Percentiles rank a stretch among this genome's conserved stretches.
Evolutionary conservation across 1,140 invertebrate genomes (phyloP).

Genomic region (Ips nitidus): DNA sequence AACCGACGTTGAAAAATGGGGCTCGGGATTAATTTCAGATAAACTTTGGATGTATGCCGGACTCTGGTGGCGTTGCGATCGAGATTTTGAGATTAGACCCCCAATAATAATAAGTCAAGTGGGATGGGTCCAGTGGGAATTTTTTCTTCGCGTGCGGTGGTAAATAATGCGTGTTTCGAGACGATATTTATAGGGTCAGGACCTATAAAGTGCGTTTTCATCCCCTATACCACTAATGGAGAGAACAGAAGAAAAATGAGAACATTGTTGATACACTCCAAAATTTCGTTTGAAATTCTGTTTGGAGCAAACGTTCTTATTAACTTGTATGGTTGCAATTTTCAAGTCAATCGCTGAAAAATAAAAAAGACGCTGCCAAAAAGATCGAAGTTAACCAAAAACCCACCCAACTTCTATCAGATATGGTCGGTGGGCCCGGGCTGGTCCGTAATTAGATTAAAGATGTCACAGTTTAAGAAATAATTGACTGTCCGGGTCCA

Average conservation of each 20-base stretch:
- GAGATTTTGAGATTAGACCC: slow-evolving; percentile 20
- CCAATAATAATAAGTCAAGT: slow-evolving; percentile 24
- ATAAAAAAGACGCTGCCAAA: slow-evolving; percentile 9
- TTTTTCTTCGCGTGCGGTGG: slow-evolving; percentile 5
- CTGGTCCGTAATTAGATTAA: slow-evolving; percentile 51
- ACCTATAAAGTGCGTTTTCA: no score
- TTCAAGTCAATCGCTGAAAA: slow-evolving; percentile 7
- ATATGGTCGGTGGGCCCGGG: slow-evolving; percentile 46
- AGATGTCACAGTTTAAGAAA: slow-evolving; percentile 52
- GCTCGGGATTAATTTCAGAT: slow-evolving; percentile 21
- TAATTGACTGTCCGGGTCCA: slow-evolving; percentile 47
- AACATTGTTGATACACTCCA: no score
- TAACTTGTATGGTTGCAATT: no score
- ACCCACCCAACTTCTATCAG: slow-evolving; percentile 31
- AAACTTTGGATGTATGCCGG: background rate
- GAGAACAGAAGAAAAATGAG: no score
- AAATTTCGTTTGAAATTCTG: no score
- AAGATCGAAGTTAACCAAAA: slow-evolving; percentile 18
- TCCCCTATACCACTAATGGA: no score
- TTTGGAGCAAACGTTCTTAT: no score
- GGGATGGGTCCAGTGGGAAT: slow-evolving; percentile 2
- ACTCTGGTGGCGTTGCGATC: slow-evolving; percentile 22
- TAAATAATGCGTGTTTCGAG: background rate
- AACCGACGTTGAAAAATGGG: slow-evolving; percentile 19
- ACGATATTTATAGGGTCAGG: no score